Evolutionary conservation across 2,888 invertebrate genomes (phyloP).

Genomic region (Oscheius sp.): DNA sequence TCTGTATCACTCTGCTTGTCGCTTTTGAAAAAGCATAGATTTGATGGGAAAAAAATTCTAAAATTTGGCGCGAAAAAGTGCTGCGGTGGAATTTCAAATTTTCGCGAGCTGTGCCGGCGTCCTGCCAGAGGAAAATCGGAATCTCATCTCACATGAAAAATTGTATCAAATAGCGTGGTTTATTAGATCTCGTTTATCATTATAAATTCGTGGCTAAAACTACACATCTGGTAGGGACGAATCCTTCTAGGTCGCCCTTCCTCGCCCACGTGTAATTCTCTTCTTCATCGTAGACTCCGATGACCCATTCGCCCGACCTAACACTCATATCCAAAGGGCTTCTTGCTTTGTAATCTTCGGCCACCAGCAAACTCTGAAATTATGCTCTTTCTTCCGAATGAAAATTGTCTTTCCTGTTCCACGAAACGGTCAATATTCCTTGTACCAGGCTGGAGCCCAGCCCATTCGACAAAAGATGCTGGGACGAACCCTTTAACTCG

Average conservation of each 20-base stretch:
- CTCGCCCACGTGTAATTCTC: constrained; percentile 16
- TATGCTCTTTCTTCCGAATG: no score
- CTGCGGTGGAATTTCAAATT: no score
- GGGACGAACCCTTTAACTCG: constrained; percentile 50
- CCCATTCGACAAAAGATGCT: constrained; percentile 33
- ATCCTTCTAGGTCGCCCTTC: constrained; percentile 46
- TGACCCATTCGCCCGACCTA: constrained; percentile 51
- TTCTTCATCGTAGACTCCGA: constrained; percentile 20
- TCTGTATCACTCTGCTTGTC: no score
- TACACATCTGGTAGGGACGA: constrained; percentile 47
- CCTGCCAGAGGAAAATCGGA: not conserved
- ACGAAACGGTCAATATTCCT: constrained; percentile 7
- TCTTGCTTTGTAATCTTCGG: constrained; percentile 44
- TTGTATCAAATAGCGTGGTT: not conserved
- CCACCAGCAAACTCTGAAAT: constrained; percentile 42
- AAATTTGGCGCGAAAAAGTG: no score
- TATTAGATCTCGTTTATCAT: constrained; percentile 11
- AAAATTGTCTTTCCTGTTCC: not conserved
- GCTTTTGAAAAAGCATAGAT: no score
- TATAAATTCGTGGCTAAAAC: constrained; percentile 52
- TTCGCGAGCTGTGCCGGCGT: no score
- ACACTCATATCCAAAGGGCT: constrained; percentile 43
- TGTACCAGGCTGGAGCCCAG: not conserved
- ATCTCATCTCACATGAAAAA: not conserved
- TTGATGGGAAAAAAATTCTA: no score